Base-by-base conservation (phyloP, 1,140 invertebrate species). In the Drosophila sulfurigaster region DNA sequence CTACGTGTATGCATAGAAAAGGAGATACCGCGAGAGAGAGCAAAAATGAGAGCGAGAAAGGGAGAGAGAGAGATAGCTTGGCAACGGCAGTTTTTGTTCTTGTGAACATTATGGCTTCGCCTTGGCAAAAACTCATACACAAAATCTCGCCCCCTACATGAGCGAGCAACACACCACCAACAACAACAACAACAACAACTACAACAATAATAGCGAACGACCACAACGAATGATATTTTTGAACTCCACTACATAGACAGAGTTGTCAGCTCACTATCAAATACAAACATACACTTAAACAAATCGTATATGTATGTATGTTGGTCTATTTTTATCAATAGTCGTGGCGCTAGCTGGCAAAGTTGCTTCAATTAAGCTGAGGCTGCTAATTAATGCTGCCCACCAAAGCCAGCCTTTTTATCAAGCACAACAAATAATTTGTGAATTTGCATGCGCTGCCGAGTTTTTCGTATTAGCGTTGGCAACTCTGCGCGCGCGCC, bases 31-130 rank as follows among this genome's bases (percentile, higher is more conserved):
- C 35, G 35, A 38, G 35, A 68, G 5, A 32, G 32, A 32, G 32
- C 32, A 32, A 32, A 32, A 7, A 3, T 10, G 35, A 38, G 2
- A 52, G 45, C 62, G 56, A 2, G 8, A 68, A 3, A 46, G 49
- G 59, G 56, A 56, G 15, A 49, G 58, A 57, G 56, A 54, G 51
- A 32, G 57, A 69, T 60, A 62, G 81, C 77, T 75, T 77, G 66
- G 70, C 80, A 89, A 88, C 82, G 83, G 80, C 72, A 83, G 67
- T 83, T 83, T 46, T 67, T 73, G 70, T 64, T 70, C 63, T 78
- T 72, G 63, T 82, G 78, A 81, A 86, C 78, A 86, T 85, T 85
- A 85, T 86, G 78, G 81, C 81, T 85, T 85, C 81, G 81, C 74
- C 59, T 69, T 79, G 63, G 64, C 63, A 75, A 76, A 81, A 76